Evolutionary conservation across 2,888 invertebrate species (phyloP).

Genomic region (Aromia moschata): DNA sequence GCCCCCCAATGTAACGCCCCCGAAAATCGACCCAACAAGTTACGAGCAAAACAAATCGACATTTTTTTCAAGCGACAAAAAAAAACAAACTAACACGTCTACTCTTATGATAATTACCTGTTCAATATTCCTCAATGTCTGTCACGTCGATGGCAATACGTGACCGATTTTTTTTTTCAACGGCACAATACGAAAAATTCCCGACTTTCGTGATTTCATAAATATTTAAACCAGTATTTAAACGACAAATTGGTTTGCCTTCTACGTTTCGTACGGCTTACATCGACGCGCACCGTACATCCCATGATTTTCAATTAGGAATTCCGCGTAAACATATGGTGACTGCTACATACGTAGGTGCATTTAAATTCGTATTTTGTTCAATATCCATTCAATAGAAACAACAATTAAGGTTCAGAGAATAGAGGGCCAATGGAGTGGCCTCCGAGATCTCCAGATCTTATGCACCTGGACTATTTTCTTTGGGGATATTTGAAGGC

Average conservation of each 20-base stretch:
- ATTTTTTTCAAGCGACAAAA: no score
- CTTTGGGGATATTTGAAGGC: no score
- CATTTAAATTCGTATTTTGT: no score
- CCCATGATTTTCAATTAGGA: conserved; percentile 1
- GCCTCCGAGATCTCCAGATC: no score
- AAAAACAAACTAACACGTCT: no score
- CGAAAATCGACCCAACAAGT: no score
- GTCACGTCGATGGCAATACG: neutral
- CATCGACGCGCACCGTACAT: conserved; percentile 9
- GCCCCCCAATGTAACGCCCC: no score
- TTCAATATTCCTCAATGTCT: neutral
- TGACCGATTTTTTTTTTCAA: conserved; percentile 4
- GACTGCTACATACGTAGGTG: neutral
- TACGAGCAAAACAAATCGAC: no score
- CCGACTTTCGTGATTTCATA: conserved; percentile 18
- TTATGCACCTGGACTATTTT: no score
- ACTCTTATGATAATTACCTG: no score
- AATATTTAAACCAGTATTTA: conserved; percentile 25
- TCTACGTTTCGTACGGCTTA: conserved; percentile 11
- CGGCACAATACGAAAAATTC: conserved; percentile 9
- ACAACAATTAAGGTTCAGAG: neutral
- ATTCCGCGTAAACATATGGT: neutral
- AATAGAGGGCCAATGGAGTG: neutral
- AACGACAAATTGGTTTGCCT: conserved; percentile 10
- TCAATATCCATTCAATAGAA: neutral